phyloP scores from a whole-genome alignment of 2,888 invertebrate genomes.

The Diadegma fenestrale region DNA sequence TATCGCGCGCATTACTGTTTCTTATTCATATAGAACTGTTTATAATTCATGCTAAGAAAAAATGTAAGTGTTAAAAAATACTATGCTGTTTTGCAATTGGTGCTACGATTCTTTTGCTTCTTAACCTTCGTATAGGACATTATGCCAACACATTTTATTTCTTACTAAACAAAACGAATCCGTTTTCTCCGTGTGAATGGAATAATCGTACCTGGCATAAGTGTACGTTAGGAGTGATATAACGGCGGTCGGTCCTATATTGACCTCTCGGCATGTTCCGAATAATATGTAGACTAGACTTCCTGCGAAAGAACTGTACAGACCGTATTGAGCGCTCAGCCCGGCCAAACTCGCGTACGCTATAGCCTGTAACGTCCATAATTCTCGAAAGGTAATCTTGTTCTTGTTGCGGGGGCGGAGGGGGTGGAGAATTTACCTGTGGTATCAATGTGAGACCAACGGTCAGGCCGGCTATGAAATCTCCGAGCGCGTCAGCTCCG shows the following conservation, averaged over 20 bases:
- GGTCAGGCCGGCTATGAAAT: conserved; percentile 87
- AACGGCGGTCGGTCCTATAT: conserved; percentile 91
- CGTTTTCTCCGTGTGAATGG: too few relatives aligned
- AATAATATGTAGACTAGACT: conserved; percentile 92
- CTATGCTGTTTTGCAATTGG: too few relatives aligned
- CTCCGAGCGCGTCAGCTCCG: conserved; percentile 84
- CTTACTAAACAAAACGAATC: too few relatives aligned
- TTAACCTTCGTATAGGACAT: too few relatives aligned
- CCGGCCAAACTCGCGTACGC: conserved; percentile 81
- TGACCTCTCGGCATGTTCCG: conserved; percentile 90
- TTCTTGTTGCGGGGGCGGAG: too few relatives aligned
- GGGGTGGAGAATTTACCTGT: conserved; percentile 83
- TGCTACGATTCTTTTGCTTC: too few relatives aligned
- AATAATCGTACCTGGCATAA: conserved; percentile 83
- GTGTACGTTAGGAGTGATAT: conserved; percentile 91
- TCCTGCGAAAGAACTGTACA: conserved; percentile 93
- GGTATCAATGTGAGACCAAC: conserved; percentile 85
- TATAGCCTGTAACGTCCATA: conserved; percentile 76
- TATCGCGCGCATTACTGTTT: too few relatives aligned
- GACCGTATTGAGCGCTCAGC: conserved; percentile 88
- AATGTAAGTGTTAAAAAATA: too few relatives aligned
- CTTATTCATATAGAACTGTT: too few relatives aligned
- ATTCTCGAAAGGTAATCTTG: too few relatives aligned
- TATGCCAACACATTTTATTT: too few relatives aligned
- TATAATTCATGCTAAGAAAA: too few relatives aligned